Base-by-base conservation (phyloP, 2,113 vertebrate species). In the Eclectus roratus region DNA sequence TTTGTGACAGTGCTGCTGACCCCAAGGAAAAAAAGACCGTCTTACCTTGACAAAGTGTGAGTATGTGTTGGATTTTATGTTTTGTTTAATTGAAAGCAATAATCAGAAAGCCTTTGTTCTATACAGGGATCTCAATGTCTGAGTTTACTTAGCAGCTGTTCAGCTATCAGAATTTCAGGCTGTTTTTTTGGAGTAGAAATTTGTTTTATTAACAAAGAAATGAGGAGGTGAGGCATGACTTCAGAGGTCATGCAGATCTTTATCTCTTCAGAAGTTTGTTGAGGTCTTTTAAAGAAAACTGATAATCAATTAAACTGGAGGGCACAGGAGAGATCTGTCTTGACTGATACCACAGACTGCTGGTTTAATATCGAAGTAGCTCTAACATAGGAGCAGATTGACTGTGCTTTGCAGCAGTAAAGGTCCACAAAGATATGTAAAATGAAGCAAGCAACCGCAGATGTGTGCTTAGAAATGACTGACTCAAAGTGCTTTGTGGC, bases 1-100 rank as follows among this genome's bases (percentile, higher is more conserved):
- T 99, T 99, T 98, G 98, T 98, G 96, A 98, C 98, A 81, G 98
- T 99, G 87, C 97, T 99, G 90, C 91, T 99, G 93, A 98, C 98
- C 8, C 98, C 98, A 46, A 98, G 98, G 91, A 99, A 98, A 80
- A 98, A 97, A 93, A 98, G 97, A 52, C 97, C 98, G 37, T 94
- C 98, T 39, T 98, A 98, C 80, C 96, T 98, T 91, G 97, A 98
- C 93, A 98, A 98, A 98, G 96, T 98, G 98, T 98, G 95, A 97
- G 98, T 98, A 97, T 63, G 53, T 7, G 33, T 79, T 93, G 46
- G 28, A 24, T 20, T 37, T 50, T 10, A 37, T 27, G 18, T 73
- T 39, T 12, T 33, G 27, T 58, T 66, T 39, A 68, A 4, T 29
- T 94, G 16, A 71, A 93, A 77, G 43, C 3, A 44, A 5, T 87